Conservation (phyloP, 2,113 vertebrate genomes). For the Forbesichthys agassizii region DNA sequence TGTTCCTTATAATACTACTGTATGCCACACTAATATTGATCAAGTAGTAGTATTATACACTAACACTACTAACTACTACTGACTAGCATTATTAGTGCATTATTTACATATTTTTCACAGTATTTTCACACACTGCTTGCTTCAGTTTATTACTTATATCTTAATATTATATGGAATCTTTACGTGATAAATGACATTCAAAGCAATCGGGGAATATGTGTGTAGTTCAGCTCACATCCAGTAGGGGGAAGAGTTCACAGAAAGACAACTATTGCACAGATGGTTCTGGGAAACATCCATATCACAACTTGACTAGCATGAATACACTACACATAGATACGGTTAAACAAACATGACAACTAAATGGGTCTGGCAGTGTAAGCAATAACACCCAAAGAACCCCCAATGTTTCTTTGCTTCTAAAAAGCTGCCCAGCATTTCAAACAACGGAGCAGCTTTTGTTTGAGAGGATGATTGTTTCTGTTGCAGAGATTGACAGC, state of each 20-base stretch:
- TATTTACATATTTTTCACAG: too few species aligned
- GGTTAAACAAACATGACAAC: neutral
- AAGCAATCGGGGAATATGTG: too few species aligned
- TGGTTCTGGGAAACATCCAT: conserved; percentile 1
- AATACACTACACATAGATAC: neutral
- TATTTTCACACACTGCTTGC: too few species aligned
- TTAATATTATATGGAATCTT: too few species aligned
- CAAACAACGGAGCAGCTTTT: conserved; percentile 36
- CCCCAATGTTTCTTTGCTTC: conserved; percentile 10
- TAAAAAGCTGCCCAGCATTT: conserved; percentile 6
- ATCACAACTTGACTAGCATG: neutral
- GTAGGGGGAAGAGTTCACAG: neutral
- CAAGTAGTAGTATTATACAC: too few species aligned
- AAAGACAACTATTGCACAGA: neutral
- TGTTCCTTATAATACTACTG: too few species aligned
- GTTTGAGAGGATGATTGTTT: conserved; percentile 37
- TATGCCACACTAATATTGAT: too few species aligned
- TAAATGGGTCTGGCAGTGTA: conserved; percentile 1
- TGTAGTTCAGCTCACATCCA: neutral
- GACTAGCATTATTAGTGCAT: too few species aligned
- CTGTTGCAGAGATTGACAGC: conserved; percentile 44
- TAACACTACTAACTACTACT: too few species aligned
- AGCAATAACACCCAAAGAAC: conserved; percentile 6
- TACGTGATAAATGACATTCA: too few species aligned
- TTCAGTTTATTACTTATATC: too few species aligned